Base-by-base conservation (phyloP, 2,888 invertebrate genomes). In the Mesochorus sp. region DNA sequence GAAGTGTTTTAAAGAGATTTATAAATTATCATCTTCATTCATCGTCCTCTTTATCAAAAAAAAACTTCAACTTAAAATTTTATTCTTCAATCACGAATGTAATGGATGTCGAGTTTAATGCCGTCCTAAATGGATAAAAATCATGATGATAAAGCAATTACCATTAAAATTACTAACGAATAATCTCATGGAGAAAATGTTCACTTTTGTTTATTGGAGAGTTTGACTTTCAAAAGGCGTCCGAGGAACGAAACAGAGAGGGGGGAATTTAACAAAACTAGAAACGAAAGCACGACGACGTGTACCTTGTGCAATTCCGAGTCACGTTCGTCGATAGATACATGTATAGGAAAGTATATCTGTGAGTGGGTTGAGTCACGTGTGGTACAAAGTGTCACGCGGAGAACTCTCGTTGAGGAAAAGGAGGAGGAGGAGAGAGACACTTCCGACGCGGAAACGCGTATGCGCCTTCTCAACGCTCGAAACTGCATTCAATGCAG, bases 401-500 rank as follows among this genome's bases (percentile, higher is more conserved):
- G 44, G 51, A 61, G 42, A 57, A 61, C 55, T 19, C 31, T 49
- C 37, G 57, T 34, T 37, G 47, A 55, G 68, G 28, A n/a, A n/a
- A n/a, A n/a, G n/a, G n/a, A n/a, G n/a, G n/a, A n/a, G n/a, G n/a
- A n/a, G n/a, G n/a, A n/a, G n/a, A 19, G 26, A 37, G 57, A 37
- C 37, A 62, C 26, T 47, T n/a, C 10, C 49, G 21, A 47, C 57
- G 42, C 19, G 55, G 26, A 68, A 73, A 39, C 21, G 57, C 55
- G 37, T n/a, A 10, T 37, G 28, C 34, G 26, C n/a, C 12, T 47
- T 47, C 57, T 59, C 79, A 49, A 70, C 77, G 72, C 70, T 57
- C 28, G 42, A 34, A 76, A 61, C 70, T n/a, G n/a, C 47, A 80
- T 80, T 80, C 64, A 77, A 80, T 75, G 70, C 77, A 77, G 67